Base-by-base conservation (phyloP, 1,140 invertebrate species). In the Lethrus apterus region DNA sequence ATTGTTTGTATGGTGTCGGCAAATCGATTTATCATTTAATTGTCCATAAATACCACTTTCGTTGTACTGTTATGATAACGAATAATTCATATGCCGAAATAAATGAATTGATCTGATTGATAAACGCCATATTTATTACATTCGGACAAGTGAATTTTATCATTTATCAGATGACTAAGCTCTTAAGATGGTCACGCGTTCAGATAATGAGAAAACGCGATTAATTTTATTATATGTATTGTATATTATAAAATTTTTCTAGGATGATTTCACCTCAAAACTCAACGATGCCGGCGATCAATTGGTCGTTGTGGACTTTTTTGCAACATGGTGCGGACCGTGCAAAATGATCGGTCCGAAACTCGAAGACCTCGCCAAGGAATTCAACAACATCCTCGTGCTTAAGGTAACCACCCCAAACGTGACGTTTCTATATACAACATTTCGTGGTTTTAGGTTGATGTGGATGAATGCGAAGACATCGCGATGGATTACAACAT, bases 271-370 rank as follows among this genome's bases (percentile, higher is more conserved):
- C 57, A 69, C 83, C 46, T 64, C 59, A 17, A 79, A 85, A 67
- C 70, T 95, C 35, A 64, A 69, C 0, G 81, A 81, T 50, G 88
- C 90, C 26, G 89, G 86, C 10, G 71, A 77, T 11, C 88, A 86
- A 59, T 70, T 98, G 56, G 84, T 97, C 17, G 80, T 97, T 15
- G 80, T 98, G 44, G 91, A 96, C 63, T 86, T 88, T 57, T 79
- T 72, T 54, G 84, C 84, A 2, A 78, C 78, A 40, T 91, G 87
- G 88, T 90, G 87, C 70, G 93, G 92, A 0, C 94, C 94, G 8
- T 98, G 94, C 74, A 91, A 89, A 68, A 77, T 83, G 69, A 96
- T 98, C 68, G 79, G 81, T 4, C 94, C 94, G 4, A 83, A 80
- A 57, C 64, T 88, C 31, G 79, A 82, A 48, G 81, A 81, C 59